Evolutionary conservation across 2,888 invertebrate species (phyloP), one percentile per base, ranked within the genome.

Genomic region (Drosophila formosana): DNA sequence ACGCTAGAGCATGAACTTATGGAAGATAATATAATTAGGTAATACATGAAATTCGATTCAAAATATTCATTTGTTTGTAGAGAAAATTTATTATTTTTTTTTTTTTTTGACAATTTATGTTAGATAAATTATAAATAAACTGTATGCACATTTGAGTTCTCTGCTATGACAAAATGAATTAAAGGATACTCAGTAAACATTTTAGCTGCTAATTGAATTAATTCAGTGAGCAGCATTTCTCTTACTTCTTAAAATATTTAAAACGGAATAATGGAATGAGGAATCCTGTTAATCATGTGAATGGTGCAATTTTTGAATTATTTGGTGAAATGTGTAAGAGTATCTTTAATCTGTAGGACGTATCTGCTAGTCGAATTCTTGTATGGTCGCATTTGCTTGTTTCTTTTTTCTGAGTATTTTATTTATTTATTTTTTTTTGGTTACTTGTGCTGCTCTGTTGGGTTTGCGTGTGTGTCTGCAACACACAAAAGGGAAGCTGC

Each of bases 401-500:
- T 50, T 52, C 46, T 39, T 43, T 63, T 53, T 25, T 11, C 32
- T 61, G 25, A 45, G 58, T 57, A 55, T 37, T 68, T 50, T 39
- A n/a, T 37, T 43, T 26, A n/a, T 49, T 25, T 63, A 18, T 30
- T 30, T 28, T 5, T 70, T 75, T 85, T 85, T 50, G 64, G 72
- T 72, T 71, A 60, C 58, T 67, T 67, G 28, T 45, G 55, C 45
- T 51, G 46, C 60, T 57, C 52, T 51, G 64, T 52, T 50, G 32
- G 56, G 43, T 49, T 61, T 50, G 30, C 13, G 39, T 62, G 66
- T 73, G 72, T 60, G 60, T 51, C 62, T 68, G 58, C 23, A 34
- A 25, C 66, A 72, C 66, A 82, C 85, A 87, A 84, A 82, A 68
- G 73, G 39, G 63, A 58, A 76, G 55, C 52, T 78, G 57, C 13